Evolutionary conservation across 2,888 invertebrate genomes (phyloP), one percentile per base, ranked within the genome.

Genomic region (Trichogramma dendrolimi): DNA sequence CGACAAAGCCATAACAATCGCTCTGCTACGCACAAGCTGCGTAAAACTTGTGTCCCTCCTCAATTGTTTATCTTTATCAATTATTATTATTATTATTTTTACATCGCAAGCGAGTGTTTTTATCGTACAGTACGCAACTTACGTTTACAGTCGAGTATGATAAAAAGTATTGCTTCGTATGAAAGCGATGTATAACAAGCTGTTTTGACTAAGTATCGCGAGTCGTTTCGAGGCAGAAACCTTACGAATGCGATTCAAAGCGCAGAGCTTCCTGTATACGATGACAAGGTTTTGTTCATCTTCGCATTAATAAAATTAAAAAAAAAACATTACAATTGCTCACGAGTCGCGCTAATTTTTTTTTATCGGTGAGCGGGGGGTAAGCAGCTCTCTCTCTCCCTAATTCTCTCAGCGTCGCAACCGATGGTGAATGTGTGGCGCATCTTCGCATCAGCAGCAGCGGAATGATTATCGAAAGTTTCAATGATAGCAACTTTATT

Each of bases 111-210:
- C 27, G 27, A 27, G 27, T 27, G 27, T 27, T 63, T 61, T 11
- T 53, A 62, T 27, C 62, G 68, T 67, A 70, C 67, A 65, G 66
- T 70, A 67, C 71, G 71, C 71, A 72, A 72, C 72, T 73, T 75
- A 75, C 67, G 65, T 68, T 62, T 73, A 27, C 76, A 76, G 67
- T 73, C 70, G 73, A 27, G 27, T 73, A 75, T 77, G 71, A 73
- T 78, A 76, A 77, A 74, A 77, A 78, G 77, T 78, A 77, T 77
- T 76, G 76, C 77, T 75, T 76, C 75, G 72, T 77, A 76, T 78
- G 77, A 73, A 76, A 76, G 77, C 27, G 27, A 27, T 27, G 27
- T 27, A 27, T 27, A 27, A 27, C 27, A 27, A 27, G 27, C 71
- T 70, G 70, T 70, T 70, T 69, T 63, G 67, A 64, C 60, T 66